phyloP scores from a whole-genome alignment of 2,888 invertebrate species.

The Pachymerium ferrugineum region DNA sequence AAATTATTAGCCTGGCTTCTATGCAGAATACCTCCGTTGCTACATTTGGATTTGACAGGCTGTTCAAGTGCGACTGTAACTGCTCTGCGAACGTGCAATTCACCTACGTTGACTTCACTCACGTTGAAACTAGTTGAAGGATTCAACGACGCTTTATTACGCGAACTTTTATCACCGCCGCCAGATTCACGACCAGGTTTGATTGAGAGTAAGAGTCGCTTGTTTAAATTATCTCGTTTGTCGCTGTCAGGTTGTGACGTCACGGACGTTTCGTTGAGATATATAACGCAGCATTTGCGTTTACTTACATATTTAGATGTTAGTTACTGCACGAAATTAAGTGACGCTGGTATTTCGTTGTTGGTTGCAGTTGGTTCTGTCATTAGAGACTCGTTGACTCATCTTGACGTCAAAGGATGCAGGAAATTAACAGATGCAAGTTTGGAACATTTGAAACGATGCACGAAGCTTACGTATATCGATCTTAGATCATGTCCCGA shows the following conservation, averaged over 20 bases:
- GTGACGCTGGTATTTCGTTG: constrained; percentile 85
- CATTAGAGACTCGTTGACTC: constrained; percentile 59
- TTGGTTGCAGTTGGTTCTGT: constrained; percentile 67
- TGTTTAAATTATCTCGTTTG: constrained; percentile 69
- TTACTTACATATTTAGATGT: constrained; percentile 67
- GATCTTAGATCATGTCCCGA: constrained; percentile 41
- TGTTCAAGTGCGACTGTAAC: constrained; percentile 66
- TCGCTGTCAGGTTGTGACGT: constrained; percentile 81
- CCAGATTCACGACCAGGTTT: constrained; percentile 71
- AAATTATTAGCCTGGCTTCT: constrained; percentile 90
- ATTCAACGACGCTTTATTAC: constrained; percentile 72
- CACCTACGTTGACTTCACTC: constrained; percentile 66
- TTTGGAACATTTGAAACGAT: constrained; percentile 60
- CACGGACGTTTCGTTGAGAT: constrained; percentile 72
- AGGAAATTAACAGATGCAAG: constrained; percentile 73
- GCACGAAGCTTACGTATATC: constrained; percentile 40
- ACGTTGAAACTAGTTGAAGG: constrained; percentile 82
- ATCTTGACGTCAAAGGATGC: constrained; percentile 75
- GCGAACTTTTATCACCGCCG: constrained; percentile 80
- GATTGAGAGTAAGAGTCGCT: constrained; percentile 65
- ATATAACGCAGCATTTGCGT: constrained; percentile 45
- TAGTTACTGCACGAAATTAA: constrained; percentile 77
- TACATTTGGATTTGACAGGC: constrained; percentile 68
- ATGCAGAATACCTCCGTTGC: constrained; percentile 73
- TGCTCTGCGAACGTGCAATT: constrained; percentile 72